phyloP scores from a whole-genome alignment of 2,113 vertebrate species.

The Tenebrosternarchus preto region DNA sequence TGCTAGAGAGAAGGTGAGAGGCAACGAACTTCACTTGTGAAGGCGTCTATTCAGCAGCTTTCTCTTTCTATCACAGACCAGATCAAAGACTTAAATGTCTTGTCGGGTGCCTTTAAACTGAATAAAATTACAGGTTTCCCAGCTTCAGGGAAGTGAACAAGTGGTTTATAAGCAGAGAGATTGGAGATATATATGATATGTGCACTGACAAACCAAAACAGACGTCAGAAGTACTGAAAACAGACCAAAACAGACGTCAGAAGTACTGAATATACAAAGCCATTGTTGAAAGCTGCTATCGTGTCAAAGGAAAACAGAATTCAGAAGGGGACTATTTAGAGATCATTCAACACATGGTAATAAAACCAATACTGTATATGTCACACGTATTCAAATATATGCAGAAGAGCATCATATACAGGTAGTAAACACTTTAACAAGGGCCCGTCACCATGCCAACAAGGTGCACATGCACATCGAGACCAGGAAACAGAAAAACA shows the following conservation, averaged over 20 bases:
- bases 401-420: constrained; percentile 18
- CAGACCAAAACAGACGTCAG: neutral
- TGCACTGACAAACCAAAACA: neutral
- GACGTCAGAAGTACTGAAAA: too few species aligned
- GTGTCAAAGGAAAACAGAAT: too few species aligned
- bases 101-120: neutral
- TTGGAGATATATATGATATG: neutral
- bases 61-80: too few species aligned
- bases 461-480: constrained; percentile 46
- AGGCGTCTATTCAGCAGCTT: neutral
- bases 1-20: constrained; percentile 57
- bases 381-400: constrained; percentile 32
- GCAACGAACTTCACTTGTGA: constrained; percentile 44
- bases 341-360: constrained; percentile 6
- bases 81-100: constrained; percentile 2
- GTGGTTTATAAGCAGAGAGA: neutral
- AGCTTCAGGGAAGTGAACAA: neutral
- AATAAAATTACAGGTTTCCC: too few species aligned
- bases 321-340: constrained; percentile 1
- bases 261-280: too few species aligned
- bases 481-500: constrained; percentile 38
- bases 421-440: constrained; percentile 7
- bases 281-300: too few species aligned
- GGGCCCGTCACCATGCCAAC: constrained; percentile 32
- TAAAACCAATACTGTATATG: constrained; percentile 36